Conservation (phyloP, 1,140 invertebrate genomes). For the Xylocopa sonorina region DNA sequence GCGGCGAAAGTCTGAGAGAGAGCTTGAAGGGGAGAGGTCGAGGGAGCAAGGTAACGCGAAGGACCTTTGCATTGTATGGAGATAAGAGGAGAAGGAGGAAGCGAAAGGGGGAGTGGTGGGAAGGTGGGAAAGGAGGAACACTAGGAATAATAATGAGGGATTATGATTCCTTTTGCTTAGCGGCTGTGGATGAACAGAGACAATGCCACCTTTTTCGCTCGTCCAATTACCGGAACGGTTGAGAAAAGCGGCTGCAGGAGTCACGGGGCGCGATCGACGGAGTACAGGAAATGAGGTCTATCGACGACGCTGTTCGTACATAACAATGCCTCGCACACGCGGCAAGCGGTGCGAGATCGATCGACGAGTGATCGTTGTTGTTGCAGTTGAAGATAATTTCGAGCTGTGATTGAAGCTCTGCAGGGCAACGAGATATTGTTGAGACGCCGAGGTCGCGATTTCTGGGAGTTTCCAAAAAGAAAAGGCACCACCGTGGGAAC, state of each 20-base stretch:
- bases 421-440: neutral
- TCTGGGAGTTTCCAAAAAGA: too few relatives aligned
- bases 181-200: conserved; percentile 35
- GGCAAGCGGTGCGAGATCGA: conserved; percentile 27
- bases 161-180: conserved; percentile 53
- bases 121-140: conserved; percentile 36
- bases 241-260: conserved; percentile 54
- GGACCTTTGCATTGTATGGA: conserved; percentile 43
- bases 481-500: too few relatives aligned
- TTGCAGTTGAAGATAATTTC: conserved; percentile 42
- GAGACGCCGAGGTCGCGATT: too few relatives aligned
- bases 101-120: conserved; percentile 4
- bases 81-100: conserved; percentile 33
- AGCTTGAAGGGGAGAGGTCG: conserved; percentile 22
- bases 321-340: conserved; percentile 49
- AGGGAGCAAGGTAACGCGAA: conserved; percentile 35
- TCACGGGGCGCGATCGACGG: conserved; percentile 54
- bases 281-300: conserved; percentile 46
- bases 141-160: conserved; percentile 57
- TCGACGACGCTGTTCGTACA: conserved; percentile 33
- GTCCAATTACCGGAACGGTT: conserved; percentile 63
- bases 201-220: conserved; percentile 60
- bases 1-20: conserved; percentile 29
- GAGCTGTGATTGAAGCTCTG: conserved; percentile 4
- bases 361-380: conserved; percentile 42